Conservation (phyloP, 2,888 invertebrate species). For the Ganaspis brasiliensis region DNA sequence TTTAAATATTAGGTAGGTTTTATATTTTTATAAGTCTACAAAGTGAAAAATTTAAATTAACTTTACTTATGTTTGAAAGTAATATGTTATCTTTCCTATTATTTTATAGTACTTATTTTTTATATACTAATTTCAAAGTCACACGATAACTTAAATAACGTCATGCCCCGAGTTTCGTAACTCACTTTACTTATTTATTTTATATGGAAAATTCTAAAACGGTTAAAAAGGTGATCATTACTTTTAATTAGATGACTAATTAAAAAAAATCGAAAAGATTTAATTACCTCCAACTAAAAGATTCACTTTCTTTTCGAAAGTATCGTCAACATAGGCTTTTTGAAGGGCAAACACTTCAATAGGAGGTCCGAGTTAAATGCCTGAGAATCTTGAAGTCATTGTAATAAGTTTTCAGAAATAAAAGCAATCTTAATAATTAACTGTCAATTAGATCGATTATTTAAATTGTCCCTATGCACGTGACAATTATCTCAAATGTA, state of each 20-base stretch:
- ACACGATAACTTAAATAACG: not conserved
- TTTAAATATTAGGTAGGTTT: no score
- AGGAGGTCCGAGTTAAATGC: constrained; percentile 90
- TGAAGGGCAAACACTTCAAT: constrained; percentile 97
- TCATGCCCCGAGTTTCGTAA: constrained; percentile 20
- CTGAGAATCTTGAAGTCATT: constrained; percentile 82
- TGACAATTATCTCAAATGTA: not conserved
- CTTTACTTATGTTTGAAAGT: no score
- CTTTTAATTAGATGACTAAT: no score
- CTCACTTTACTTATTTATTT: not conserved
- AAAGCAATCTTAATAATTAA: not conserved
- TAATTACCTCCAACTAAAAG: constrained; percentile 95
- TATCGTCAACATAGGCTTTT: constrained; percentile 89
- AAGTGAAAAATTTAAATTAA: no score
- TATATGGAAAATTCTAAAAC: no score
- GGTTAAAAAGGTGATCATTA: not conserved
- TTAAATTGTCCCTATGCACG: not conserved
- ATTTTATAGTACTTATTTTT: no score
- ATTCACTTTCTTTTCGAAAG: constrained; percentile 92
- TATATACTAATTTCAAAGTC: not conserved
- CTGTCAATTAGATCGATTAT: not conserved
- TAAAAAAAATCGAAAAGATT: no score
- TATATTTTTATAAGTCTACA: no score
- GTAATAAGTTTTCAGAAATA: constrained; percentile 43
- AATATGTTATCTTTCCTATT: no score